A percentile compares a stretch with the other conserved stretches of the same genome.
phyloP scores from a whole-genome alignment of 2,888 invertebrate species.

The Mellilla xanthometata region DNA sequence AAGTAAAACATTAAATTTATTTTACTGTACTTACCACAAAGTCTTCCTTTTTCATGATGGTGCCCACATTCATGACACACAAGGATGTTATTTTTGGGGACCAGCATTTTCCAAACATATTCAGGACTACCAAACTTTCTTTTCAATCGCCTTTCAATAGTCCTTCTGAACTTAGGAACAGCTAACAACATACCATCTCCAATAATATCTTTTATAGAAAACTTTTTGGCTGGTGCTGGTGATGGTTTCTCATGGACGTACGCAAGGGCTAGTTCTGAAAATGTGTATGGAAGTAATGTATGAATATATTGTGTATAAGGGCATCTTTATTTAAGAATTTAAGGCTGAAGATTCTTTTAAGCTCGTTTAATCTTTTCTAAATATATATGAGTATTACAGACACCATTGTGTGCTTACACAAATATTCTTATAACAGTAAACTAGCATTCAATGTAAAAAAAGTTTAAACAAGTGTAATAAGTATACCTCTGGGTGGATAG shows the following conservation, averaged over 20 bases:
- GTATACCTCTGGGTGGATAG: conserved; percentile 63
- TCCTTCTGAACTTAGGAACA: conserved; percentile 90
- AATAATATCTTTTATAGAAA: conserved; percentile 85
- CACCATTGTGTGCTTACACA: too few relatives aligned
- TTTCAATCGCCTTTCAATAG: conserved; percentile 87
- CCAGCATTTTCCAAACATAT: conserved; percentile 86
- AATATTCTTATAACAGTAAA: too few relatives aligned
- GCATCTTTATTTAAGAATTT: too few relatives aligned
- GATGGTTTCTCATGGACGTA: conserved; percentile 48
- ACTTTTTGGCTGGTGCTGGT: conserved; percentile 43
- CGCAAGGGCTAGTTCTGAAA: conserved; percentile 63
- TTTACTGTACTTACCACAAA: conserved; percentile 95
- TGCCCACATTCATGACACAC: conserved; percentile 93
- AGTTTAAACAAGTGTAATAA: background rate
- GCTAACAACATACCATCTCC: conserved; percentile 91
- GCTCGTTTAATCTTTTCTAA: too few relatives aligned
- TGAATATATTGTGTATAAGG: too few relatives aligned
- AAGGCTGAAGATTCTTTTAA: too few relatives aligned
- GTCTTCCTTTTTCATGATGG: conserved; percentile 88
- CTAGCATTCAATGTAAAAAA: too few relatives aligned
- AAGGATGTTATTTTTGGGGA: conserved; percentile 88
- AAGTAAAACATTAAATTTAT: too few relatives aligned
- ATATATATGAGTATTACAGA: too few relatives aligned
- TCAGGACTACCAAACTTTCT: conserved; percentile 88
- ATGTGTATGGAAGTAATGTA: background rate